Percentiles rank a stretch among this genome's conserved stretches.
Evolutionary conservation across 2,113 vertebrate species (phyloP).

Genomic region (Panurus biarmicus): DNA sequence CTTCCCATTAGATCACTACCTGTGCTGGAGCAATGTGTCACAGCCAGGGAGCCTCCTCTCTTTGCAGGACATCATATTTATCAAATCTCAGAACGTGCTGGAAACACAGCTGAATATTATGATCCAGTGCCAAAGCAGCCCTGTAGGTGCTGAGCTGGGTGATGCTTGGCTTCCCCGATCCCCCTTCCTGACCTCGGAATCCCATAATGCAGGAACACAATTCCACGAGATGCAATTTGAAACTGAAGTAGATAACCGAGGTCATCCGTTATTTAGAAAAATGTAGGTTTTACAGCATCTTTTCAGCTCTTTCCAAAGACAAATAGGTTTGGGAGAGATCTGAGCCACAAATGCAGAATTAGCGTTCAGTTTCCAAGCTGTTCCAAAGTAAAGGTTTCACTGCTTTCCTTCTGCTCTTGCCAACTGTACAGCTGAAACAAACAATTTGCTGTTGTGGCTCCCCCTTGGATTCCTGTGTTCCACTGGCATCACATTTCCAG

Average conservation of each 20-base stretch:
- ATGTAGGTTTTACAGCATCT: neutral
- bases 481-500: neutral
- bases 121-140: neutral
- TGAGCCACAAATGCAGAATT: neutral
- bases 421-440: neutral
- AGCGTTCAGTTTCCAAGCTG: neutral
- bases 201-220: neutral
- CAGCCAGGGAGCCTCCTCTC: slow-evolving; percentile 26
- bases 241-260: neutral
- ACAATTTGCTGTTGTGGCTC: neutral
- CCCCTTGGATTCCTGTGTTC: neutral
- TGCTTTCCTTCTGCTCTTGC: neutral
- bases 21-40: slow-evolving; percentile 33
- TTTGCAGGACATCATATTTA: neutral
- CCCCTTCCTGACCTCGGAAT: neutral
- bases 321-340: neutral
- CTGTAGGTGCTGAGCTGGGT: neutral
- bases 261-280: slow-evolving; percentile 1
- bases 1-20: slow-evolving; percentile 36
- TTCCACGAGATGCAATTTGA: neutral
- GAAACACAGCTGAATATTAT: neutral
- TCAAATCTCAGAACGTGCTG: neutral
- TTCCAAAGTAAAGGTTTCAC: neutral
- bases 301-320: neutral
- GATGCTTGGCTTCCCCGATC: neutral